Base-by-base conservation (phyloP, 1,140 invertebrate species). In the Solenopsis invicta region DNA sequence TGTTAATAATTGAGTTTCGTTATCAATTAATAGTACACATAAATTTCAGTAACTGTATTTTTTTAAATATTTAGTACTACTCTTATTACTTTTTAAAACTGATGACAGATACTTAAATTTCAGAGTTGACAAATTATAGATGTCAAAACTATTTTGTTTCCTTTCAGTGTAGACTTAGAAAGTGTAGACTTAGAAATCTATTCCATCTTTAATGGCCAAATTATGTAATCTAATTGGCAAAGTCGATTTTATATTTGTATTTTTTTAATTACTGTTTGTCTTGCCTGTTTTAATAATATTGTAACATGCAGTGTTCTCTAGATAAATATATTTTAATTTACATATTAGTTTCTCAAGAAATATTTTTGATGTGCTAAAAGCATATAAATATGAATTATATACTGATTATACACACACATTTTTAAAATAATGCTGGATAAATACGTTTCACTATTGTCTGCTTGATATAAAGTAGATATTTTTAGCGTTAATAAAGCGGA, bases 401-500 rank as follows among this genome's bases (percentile, higher is more conserved):
- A 24, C 5, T 59, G 21, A 13, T 9, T 48, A 10, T 50, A 50
- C 29, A 29, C 29, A 29, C 29, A 29, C 4, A 54, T 41, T 74
- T 74, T 59, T 62, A 21, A 74, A 75, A 74, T 24, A 48, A 45
- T 50, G 34, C 34, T 56, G 24, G n/a, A 34, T n/a, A n/a, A n/a
- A n/a, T 61, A 52, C 54, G 6, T 62, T 41, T 21, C 29, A n/a
- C 24, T 18, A 62, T 84, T 84, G 80, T 84, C 9, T 45, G 54
- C 37, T 45, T 50, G 54, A 50, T 56, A 34, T 48, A 41, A 24
- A 34, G 29, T 54, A 56, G 21, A 29, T 84, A 84, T 74, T 84
- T 84, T 84, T 84, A 84, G 80, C 80, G 56, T 61, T 84, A 82
- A 72, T 74, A 41, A 29, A 61, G 80, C 37, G 18, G 24, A 75